Percentiles rank a stretch among this genome's conserved stretches.
phyloP scores from a whole-genome alignment of 2,888 invertebrate genomes.

The Hirtodrosophila confusa region DNA sequence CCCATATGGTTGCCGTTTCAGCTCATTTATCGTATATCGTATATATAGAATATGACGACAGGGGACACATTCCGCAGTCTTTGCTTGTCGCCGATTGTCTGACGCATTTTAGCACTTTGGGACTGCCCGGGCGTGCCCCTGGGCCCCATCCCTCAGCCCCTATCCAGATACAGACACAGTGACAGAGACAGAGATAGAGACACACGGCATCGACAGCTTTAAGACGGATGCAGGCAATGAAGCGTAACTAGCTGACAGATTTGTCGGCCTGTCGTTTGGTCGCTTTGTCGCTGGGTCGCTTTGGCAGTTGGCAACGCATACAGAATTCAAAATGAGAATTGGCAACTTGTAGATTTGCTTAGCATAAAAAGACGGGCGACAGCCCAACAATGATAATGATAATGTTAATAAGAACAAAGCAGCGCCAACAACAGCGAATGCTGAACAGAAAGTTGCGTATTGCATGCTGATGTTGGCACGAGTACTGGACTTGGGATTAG shows the following conservation, averaged over 20 bases:
- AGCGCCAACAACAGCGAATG: conserved; percentile 16
- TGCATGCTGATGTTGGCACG: conserved; percentile 61
- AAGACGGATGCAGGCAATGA: conserved; percentile 71
- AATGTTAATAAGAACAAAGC: conserved; percentile 66
- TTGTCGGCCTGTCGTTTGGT: conserved; percentile 13
- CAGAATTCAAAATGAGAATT: conserved; percentile 56
- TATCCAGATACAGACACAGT: no score
- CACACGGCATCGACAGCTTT: conserved; percentile 14
- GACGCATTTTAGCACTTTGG: conserved; percentile 70
- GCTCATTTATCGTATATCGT: conserved; percentile 13
- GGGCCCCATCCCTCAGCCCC: background rate
- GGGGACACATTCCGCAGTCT: conserved; percentile 59
- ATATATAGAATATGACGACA: conserved; percentile 64
- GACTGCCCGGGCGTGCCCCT: conserved; percentile 44
- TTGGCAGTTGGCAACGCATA: conserved; percentile 22
- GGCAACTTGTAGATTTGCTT: conserved; percentile 29
- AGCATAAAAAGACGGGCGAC: conserved; percentile 58
- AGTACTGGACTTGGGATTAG: conserved; percentile 19
- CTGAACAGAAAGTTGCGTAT: conserved; percentile 18
- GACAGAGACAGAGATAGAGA: no score
- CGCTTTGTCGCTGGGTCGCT: background rate
- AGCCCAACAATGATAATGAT: conserved; percentile 59
- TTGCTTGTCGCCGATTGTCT: conserved; percentile 53
- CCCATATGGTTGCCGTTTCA: conserved; percentile 9
- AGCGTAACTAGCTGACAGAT: conserved; percentile 53